A percentile compares a stretch with the other conserved stretches of the same genome.
phyloP scores from a whole-genome alignment of 2,797 vertebrate genomes.

The Nyctalus aviator region DNA sequence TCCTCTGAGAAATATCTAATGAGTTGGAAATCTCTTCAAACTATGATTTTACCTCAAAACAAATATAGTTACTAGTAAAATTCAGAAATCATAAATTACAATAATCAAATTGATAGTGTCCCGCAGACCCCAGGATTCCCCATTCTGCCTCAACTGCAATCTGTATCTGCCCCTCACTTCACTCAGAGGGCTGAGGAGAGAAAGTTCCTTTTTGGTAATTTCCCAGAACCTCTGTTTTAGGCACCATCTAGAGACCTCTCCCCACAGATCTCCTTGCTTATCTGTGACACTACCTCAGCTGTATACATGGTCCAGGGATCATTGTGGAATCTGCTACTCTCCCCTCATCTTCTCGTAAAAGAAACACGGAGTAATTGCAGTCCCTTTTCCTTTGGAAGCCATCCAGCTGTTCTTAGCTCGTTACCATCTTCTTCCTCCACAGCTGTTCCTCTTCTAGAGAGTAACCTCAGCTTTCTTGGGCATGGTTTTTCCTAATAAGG shows the following conservation, averaged over 20 bases:
- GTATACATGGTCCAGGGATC: not conserved
- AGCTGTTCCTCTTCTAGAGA: not conserved
- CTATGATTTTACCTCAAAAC: not conserved
- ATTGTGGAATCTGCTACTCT: not conserved
- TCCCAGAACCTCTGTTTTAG: not conserved
- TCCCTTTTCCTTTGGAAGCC: not conserved
- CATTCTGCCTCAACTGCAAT: not conserved
- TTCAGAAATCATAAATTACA: not conserved
- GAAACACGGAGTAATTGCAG: not conserved
- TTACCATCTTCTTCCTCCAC: not conserved
- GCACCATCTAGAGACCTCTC: not conserved
- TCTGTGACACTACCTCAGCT: not conserved
- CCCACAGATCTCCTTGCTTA: not conserved
- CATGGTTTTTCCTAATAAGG: not conserved
- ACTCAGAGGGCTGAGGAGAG: not conserved
- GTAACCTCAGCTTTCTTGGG: not conserved
- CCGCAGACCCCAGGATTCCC: not conserved
- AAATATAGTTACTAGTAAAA: not conserved
- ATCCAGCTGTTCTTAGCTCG: not conserved
- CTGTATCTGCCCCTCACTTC: not conserved
- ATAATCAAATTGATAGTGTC: not conserved
- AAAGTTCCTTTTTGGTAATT: not conserved
- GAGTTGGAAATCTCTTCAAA: not conserved
- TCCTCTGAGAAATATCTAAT: conserved; percentile 10
- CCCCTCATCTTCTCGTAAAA: not conserved